Evolutionary conservation across 2,888 invertebrate genomes (phyloP), one percentile per base, ranked within the genome.

Genomic region (Drosophila phalerata): DNA sequence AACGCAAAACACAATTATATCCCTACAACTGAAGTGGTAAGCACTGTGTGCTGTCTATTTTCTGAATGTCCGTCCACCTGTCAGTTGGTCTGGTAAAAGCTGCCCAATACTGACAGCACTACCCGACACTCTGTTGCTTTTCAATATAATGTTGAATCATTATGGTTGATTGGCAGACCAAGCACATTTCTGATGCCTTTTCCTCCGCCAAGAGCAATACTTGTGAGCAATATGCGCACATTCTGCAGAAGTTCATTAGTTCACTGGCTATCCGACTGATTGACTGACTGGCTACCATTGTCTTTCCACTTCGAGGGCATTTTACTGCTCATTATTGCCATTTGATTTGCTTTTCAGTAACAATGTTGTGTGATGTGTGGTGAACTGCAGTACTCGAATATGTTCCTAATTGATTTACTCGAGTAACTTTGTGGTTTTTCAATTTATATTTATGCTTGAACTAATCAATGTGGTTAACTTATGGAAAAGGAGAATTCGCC

Each of bases 101-200:
- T 64, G 42, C 45, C 57, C 58, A 51, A 30, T 25, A 42, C 38
- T 34, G 47, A 42, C 68, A 34, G 52, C 32, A 45, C 55, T n/a
- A 53, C 57, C 60, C 55, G 69, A 55, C 64, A 61, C 49, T 34
- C 70, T 70, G 67, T 60, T 73, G 75, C 69, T 73, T 65, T 77
- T 73, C 68, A 69, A 69, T 79, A 79, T 82, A 65, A 80, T 81
- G 81, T 81, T 73, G 69, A 85, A 79, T 87, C 89, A 87, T 88
- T 87, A 85, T 71, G 75, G 70, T 82, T 84, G 84, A 87, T 85
- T 87, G 88, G 77, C 87, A 84, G 75, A 63, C 68, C 64, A 70
- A 71, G 45, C 65, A 60, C 69, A 68, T 32, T 32, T 15, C 11
- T 13, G n/a, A 17, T 15, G 22, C 22, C 43, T 47, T 32, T 4